A percentile compares a stretch with the other conserved stretches of the same genome.
These are phyloP conservation scores for Opisthocomus hoazin DNA, from an alignment of 2,113 vertebrate genomes.

Conservation along the genomic window DNA sequence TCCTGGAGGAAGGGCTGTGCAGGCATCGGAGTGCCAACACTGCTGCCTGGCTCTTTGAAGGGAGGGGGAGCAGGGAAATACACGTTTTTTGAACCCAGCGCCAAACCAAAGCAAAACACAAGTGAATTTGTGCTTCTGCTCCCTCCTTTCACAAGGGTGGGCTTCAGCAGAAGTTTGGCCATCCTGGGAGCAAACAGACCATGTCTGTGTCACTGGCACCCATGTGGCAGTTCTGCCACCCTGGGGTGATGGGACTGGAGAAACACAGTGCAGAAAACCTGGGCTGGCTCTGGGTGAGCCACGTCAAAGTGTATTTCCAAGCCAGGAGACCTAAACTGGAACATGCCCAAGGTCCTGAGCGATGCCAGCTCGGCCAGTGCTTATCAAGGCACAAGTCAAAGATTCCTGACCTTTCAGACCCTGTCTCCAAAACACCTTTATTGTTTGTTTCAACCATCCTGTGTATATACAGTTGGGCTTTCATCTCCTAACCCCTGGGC, in stretches of 20 bases:
- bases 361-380: fast-evolving
- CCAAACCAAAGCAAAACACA: neutral
- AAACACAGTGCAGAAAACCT: neutral
- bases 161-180: neutral
- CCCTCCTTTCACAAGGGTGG: neutral
- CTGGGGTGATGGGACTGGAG: neutral
- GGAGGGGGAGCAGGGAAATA: neutral
- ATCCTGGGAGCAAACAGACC: neutral
- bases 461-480: neutral
- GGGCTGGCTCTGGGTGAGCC: neutral
- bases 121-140: neutral
- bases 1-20: neutral
- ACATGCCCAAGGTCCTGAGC: neutral
- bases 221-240: fast-evolving
- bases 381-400: neutral
- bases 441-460: neutral
- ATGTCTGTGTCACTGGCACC: fast-evolving
- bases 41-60: neutral
- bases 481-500: neutral
- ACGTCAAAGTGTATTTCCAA: neutral
- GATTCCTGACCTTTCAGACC: neutral
- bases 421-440: neutral
- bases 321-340: neutral
- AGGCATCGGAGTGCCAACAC: fast-evolving
- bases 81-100: neutral